Percentiles rank a stretch among this genome's conserved stretches.
Evolutionary conservation across 2,888 invertebrate genomes (phyloP).

Genomic region (Drosophila atroscutellata): DNA sequence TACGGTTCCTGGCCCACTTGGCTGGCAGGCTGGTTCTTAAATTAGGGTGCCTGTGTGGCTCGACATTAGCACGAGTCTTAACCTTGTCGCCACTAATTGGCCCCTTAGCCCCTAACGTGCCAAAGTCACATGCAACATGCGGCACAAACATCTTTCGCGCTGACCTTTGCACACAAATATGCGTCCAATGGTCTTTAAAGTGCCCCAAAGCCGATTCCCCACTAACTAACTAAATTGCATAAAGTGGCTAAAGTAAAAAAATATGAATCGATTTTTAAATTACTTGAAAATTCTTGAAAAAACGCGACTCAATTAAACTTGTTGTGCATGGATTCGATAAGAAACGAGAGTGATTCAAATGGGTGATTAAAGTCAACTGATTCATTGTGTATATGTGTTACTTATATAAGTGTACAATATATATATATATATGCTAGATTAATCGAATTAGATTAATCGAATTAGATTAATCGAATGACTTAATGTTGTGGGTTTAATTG

Average conservation of each 20-base stretch:
- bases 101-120: constrained; percentile 50
- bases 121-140: constrained; percentile 76
- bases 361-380: not conserved
- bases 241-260: not conserved
- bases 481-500: not conserved
- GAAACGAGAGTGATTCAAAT: not conserved
- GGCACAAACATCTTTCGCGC: constrained; percentile 43
- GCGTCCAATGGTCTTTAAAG: constrained; percentile 62
- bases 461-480: not conserved
- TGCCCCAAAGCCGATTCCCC: constrained; percentile 18
- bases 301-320: not conserved
- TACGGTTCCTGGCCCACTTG: not conserved
- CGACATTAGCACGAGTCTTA: constrained; percentile 63
- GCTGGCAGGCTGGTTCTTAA: constrained; percentile 20
- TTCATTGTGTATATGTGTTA: not conserved
- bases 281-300: not conserved
- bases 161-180: constrained; percentile 57
- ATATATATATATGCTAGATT: not conserved
- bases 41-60: constrained; percentile 33
- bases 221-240: not conserved
- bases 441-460: not conserved
- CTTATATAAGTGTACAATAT: not conserved
- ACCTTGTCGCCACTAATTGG: constrained; percentile 77
- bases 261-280: constrained; percentile 35
- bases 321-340: not conserved